Evolutionary conservation across 2,113 vertebrate genomes (phyloP).

Genomic region (Syngnathus floridae): DNA sequence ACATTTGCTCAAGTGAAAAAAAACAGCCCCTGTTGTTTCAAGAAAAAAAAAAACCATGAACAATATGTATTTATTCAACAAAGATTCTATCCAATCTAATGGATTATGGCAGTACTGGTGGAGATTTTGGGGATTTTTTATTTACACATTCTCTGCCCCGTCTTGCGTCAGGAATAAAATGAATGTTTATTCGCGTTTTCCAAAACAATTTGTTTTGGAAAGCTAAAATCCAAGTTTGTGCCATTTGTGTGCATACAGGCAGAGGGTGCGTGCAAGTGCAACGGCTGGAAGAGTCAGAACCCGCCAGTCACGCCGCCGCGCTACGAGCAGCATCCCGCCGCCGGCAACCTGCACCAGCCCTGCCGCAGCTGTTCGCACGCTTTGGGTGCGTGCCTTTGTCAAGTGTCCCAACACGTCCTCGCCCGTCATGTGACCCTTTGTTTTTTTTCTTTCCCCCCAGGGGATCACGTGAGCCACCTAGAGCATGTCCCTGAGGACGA

Average conservation of each 20-base stretch:
- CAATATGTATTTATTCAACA: too few relatives aligned
- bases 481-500: slow-evolving; percentile 95
- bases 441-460: slow-evolving; percentile 53
- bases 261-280: slow-evolving; percentile 95
- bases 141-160: too few relatives aligned
- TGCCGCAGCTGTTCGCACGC: slow-evolving; percentile 93
- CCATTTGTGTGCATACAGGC: slow-evolving; percentile 65
- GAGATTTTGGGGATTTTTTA: too few relatives aligned
- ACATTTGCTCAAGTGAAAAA: too few relatives aligned
- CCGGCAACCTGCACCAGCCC: slow-evolving; percentile 83
- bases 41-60: too few relatives aligned
- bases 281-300: slow-evolving; percentile 98
- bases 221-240: too few relatives aligned
- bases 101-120: too few relatives aligned
- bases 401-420: not conserved
- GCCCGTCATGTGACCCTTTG: not conserved
- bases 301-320: slow-evolving; percentile 90
- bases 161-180: too few relatives aligned
- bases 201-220: too few relatives aligned
- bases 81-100: too few relatives aligned
- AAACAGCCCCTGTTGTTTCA: too few relatives aligned
- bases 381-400: slow-evolving; percentile 72
- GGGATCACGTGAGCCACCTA: slow-evolving; percentile 93
- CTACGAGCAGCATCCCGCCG: slow-evolving; percentile 80
- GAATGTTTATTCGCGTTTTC: too few relatives aligned